These are phyloP conservation scores for Poecilia gillii DNA, from an alignment of 2,797 vertebrate genomes.

Conservation along the genomic window DNA sequence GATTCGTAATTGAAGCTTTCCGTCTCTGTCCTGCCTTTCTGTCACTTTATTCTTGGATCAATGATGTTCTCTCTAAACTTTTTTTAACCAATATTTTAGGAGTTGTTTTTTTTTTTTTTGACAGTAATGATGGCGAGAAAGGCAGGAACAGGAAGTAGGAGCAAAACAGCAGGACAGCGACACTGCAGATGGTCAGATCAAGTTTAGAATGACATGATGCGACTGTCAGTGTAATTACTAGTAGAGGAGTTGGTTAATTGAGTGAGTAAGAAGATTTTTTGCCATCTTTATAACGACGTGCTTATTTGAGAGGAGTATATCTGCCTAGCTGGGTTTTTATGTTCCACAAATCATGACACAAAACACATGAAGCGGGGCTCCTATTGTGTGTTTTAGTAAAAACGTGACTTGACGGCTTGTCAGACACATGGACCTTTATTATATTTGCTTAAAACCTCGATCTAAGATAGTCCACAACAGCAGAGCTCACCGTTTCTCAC, in stretches of 20 bases:
- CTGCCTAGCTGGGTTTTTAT: neutral
- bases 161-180: neutral
- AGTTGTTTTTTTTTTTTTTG: neutral
- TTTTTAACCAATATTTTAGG: constrained; percentile 1
- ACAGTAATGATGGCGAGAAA: neutral
- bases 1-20: neutral
- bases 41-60: neutral
- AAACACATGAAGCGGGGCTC: neutral
- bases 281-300: neutral
- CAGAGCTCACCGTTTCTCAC: neutral
- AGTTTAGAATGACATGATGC: too few relatives aligned
- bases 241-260: neutral
- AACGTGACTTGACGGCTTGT: neutral
- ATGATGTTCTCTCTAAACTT: neutral
- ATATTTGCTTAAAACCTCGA: neutral
- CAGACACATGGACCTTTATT: neutral
- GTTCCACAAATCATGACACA: neutral
- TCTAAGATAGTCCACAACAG: neutral
- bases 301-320: neutral
- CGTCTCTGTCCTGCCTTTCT: neutral
- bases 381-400: neutral
- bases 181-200: neutral
- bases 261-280: neutral
- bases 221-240: neutral
- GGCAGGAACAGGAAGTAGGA: neutral